A percentile compares a stretch with the other conserved stretches of the same genome.
Conservation (phyloP, 2,113 vertebrate genomes). For the rabbit (Oryctolagus cuniculus) region mOryCun1.1 NC_091447.1:4391001-4391500, state of each 20-base stretch:
- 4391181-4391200: neutral
- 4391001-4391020: neutral
- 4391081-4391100: neutral
- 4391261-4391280: neutral
- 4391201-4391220: neutral
- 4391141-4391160: neutral
- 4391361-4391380: neutral
- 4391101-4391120: neutral
- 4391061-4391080: neutral
- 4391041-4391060: constrained; percentile 13
- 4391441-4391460: too few species aligned
- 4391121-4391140: neutral
- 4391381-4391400: too few species aligned
- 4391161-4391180: neutral
- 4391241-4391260: neutral
- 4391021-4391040: neutral
- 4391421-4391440: too few species aligned
- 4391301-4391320: neutral
- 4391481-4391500: too few species aligned
- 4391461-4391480: too few species aligned
- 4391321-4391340: neutral
- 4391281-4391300: neutral
- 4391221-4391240: neutral
- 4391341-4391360: neutral
- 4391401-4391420: too few species aligned